Base-by-base conservation (phyloP, 2,888 invertebrate genomes). In the Chaetoderma sp. region DNA sequence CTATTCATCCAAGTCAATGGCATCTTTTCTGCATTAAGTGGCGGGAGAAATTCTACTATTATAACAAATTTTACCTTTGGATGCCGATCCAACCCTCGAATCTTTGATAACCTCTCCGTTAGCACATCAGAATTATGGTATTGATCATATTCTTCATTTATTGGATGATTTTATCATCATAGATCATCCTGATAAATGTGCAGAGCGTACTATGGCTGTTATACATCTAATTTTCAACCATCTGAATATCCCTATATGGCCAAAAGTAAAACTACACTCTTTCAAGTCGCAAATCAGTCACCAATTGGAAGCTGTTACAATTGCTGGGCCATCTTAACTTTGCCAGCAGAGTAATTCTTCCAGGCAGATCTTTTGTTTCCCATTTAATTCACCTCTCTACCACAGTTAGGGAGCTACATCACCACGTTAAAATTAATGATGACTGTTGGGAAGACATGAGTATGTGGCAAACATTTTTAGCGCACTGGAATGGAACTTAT, bases 331-430 rank as follows among this genome's bases (percentile, higher is more conserved):
- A n/a, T n/a, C n/a, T n/a, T n/a, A n/a, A n/a, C n/a, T n/a, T n/a
- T n/a, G n/a, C n/a, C n/a, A n/a, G n/a, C n/a, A n/a, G n/a, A n/a
- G n/a, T 70, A 1, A 52, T 70, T n/a, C 21, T 49, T 18, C 70
- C 63, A 4, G 67, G 67, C 18, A 28, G 65, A 23, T 50, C 65
- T 32, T 70, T 70, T 52, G 57, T 65, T 18, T 62, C 70, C 18
- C 65, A 67, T 18, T 57, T 70, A 8, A 52, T 59, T 21, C 10
- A 4, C 5, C 44, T 70, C 39, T 59, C 65, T 25, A 42, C 60
- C 1, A 58, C 56, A 16, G 66, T 63, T 2, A 49, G 27, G 28
- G 50, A 55, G 6, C 25, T 63, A 4, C 54, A 55, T 23, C 63
- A 63, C 33, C 60, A 63, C 30, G 54, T 69, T 0, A 60, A 57